Evolutionary conservation across 1,140 invertebrate genomes (phyloP).

Genomic region (Idris sp.): DNA sequence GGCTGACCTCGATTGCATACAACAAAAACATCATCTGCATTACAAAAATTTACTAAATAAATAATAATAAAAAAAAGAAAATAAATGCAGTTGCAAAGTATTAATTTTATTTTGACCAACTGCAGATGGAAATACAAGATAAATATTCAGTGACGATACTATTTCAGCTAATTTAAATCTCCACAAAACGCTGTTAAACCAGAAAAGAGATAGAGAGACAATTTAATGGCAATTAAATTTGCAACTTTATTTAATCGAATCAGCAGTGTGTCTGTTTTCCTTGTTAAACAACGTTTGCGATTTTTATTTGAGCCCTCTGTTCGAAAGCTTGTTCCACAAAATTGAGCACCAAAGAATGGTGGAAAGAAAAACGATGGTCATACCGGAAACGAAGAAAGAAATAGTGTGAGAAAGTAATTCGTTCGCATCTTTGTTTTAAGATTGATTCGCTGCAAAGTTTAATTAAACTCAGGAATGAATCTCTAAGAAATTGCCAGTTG

Average conservation of each 20-base stretch:
- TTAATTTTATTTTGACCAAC: no score
- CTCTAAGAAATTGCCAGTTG: conserved; percentile 35
- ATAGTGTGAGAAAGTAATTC: conserved; percentile 64
- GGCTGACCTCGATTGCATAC: conserved; percentile 41
- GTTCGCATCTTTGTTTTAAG: conserved; percentile 65
- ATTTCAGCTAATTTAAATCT: conserved; percentile 22
- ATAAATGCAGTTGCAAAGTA: no score
- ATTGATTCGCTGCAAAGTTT: conserved; percentile 66
- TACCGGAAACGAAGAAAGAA: conserved; percentile 52
- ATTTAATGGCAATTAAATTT: conserved; percentile 33
- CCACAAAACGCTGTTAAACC: no score
- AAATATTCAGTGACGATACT: conserved; percentile 7
- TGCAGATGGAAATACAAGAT: background rate
- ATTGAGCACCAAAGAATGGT: conserved; percentile 38
- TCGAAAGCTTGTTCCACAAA: conserved; percentile 20
- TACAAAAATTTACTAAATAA: no score
- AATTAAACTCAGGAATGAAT: conserved; percentile 67
- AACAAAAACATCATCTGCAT: conserved; percentile 3
- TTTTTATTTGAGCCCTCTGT: conserved; percentile 28
- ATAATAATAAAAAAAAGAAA: no score
- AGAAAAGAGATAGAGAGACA: conserved; percentile 1
- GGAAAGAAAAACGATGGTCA: conserved; percentile 40
- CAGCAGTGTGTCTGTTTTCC: conserved; percentile 22
- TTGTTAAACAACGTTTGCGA: conserved; percentile 25
- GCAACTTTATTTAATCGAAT: conserved; percentile 48